A percentile compares a stretch with the other conserved stretches of the same genome.
phyloP scores from a whole-genome alignment of 2,888 invertebrate genomes.

The Hyposoter didymator region DNA sequence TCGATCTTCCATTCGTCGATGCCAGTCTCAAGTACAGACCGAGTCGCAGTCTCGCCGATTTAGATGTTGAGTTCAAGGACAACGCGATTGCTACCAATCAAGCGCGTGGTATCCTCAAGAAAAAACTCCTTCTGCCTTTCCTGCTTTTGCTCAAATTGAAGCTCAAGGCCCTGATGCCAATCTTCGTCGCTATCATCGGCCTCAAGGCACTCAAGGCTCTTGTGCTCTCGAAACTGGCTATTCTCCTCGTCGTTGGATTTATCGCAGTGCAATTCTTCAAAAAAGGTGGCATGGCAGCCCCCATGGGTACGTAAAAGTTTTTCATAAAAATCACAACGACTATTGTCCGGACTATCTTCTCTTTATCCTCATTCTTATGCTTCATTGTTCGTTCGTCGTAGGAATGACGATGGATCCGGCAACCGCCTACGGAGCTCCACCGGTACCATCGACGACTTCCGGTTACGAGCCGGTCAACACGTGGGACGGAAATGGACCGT shows the following conservation, averaged over 20 bases:
- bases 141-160: slow-evolving; percentile 92
- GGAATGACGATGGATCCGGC: slow-evolving; percentile 90
- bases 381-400: slow-evolving; percentile 74
- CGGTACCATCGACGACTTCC: slow-evolving; percentile 86
- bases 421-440: slow-evolving; percentile 89
- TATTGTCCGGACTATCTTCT: neutral
- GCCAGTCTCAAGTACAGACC: slow-evolving; percentile 81
- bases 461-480: slow-evolving; percentile 88
- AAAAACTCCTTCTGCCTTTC: slow-evolving; percentile 92
- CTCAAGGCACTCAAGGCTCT: slow-evolving; percentile 94
- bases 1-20: slow-evolving; percentile 87
- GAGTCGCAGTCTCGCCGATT: slow-evolving; percentile 81
- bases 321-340: neutral
- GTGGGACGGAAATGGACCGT: slow-evolving; percentile 91
- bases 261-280: slow-evolving; percentile 91
- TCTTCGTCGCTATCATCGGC: slow-evolving; percentile 91
- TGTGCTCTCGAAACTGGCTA: slow-evolving; percentile 93
- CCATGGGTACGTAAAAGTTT: slow-evolving; percentile 77
- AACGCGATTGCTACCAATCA: slow-evolving; percentile 79
- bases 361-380: neutral
- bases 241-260: slow-evolving; percentile 92
- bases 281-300: slow-evolving; percentile 88
- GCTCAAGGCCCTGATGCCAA: slow-evolving; percentile 93
- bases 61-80: slow-evolving; percentile 83
- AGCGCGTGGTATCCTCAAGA: slow-evolving; percentile 91